Base-by-base conservation (phyloP, 30 jellyfish, hydroid and myxozoan species). In the Chrysaora quinquecirrha region DNA sequence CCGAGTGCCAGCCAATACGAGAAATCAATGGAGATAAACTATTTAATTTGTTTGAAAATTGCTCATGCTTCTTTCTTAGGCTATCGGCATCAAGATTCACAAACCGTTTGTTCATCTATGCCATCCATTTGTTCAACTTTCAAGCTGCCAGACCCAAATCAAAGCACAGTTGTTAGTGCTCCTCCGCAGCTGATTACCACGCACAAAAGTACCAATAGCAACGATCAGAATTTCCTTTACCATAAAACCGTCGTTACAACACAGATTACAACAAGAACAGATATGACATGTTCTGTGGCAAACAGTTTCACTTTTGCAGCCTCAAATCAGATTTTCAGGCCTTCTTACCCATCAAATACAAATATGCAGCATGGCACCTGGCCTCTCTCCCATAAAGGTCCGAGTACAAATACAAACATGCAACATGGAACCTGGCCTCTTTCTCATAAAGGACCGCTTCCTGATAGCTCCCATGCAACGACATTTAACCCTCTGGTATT, bases 391-490 rank as follows among this genome's bases (percentile, higher is more conserved):
- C 25, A 52, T 3, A 12, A 16, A 20, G 9, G 9, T 4, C 68
- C 68, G 29, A 2, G 27, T 2, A 9, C 2, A 14, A 6, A 38
- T 38, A 14, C 14, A 14, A 38, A 14, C 54, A 38, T 38, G 54
- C 54, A 38, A 2, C 68, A 52, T 3, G 68, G 25, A 4, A 20
- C 68, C 12, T 19, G 68, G 25, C 68, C 68, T 52, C 68, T 52
- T 52, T 52, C 68, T 52, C 68, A 31, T 79, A 82, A 52, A 71
- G 82, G 71, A 0, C 92, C 70, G 16, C 76, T 47, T 23, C 71
- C 77, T 23, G 78, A 68, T 52, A 43, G 11, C 10, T 56, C 23
- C 6, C 85, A 49, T 25, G 73, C 69, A 4, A 22, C 28, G 34
- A 20, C 69, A 20, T 19, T 3, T 3, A 9, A 16, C 0, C 85